phyloP scores from a whole-genome alignment of 2,113 vertebrate genomes.

The Ardeotis arabs region DNA sequence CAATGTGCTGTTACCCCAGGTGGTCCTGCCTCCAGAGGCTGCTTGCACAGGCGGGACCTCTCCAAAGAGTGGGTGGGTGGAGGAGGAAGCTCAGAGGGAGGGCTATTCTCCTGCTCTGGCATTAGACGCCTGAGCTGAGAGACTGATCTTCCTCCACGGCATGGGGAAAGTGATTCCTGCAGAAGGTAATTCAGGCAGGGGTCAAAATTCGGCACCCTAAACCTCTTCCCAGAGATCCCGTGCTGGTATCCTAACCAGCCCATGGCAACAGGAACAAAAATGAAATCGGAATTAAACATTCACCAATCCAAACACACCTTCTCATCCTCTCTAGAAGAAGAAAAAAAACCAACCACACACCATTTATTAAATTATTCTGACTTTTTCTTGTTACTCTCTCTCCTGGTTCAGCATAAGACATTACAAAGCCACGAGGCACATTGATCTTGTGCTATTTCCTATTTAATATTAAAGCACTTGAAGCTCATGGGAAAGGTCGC shows the following conservation, averaged over 20 bases:
- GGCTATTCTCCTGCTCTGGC: background rate
- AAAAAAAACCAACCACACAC: background rate
- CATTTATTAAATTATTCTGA: slow-evolving; percentile 30
- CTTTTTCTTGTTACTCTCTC: slow-evolving; percentile 46
- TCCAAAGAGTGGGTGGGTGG: background rate
- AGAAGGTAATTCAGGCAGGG: background rate
- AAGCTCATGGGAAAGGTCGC: slow-evolving; percentile 37
- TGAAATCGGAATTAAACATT: background rate
- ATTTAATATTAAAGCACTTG: background rate
- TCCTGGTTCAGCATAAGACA: background rate
- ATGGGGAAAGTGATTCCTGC: background rate
- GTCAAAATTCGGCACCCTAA: background rate
- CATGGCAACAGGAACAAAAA: background rate
- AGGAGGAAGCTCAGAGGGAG: background rate
- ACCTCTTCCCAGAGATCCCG: background rate
- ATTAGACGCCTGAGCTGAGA: background rate
- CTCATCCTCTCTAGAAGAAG: background rate
- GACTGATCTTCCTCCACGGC: background rate
- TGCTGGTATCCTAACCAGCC: background rate
- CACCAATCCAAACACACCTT: background rate
- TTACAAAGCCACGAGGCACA: background rate
- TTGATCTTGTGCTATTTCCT: slow-evolving; percentile 28
- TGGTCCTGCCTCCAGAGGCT: background rate
- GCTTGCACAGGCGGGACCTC: background rate
- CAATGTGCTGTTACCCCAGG: background rate